Percentiles rank a stretch among this genome's conserved stretches.
phyloP scores from a whole-genome alignment of 2,888 invertebrate genomes.

The Neoitamus cyanurus region DNA sequence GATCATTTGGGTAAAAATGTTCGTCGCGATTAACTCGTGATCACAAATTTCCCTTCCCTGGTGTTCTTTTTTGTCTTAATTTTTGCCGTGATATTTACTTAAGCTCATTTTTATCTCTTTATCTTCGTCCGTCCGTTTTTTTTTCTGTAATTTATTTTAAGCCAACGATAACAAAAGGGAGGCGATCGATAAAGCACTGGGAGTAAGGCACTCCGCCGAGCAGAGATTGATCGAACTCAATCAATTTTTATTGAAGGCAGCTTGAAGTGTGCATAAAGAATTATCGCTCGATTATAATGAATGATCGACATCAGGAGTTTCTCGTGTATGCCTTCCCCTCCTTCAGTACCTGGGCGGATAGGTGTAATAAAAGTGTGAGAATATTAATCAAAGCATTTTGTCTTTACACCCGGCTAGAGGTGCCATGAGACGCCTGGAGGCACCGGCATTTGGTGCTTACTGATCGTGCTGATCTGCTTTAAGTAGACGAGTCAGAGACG shows the following conservation, averaged over 20 bases:
- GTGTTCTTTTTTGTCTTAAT: neutral
- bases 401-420: conserved; percentile 3
- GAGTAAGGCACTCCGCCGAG: neutral
- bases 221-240: conserved; percentile 39
- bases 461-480: conserved; percentile 14
- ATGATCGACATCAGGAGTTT: conserved; percentile 36
- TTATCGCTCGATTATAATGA: conserved; percentile 41
- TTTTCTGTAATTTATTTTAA: conserved; percentile 7
- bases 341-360: neutral
- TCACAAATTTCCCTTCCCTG: neutral
- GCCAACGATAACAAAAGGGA: neutral
- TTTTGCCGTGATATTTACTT: conserved; percentile 31
- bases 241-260: conserved; percentile 18
- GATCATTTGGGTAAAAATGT: conserved; percentile 11
- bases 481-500: conserved; percentile 12
- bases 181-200: conserved; percentile 21
- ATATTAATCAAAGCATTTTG: conserved; percentile 32
- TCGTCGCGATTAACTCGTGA: neutral
- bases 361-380: conserved; percentile 31
- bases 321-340: neutral
- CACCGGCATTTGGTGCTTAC: neutral
- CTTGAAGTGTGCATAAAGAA: conserved; percentile 36
- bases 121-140: neutral
- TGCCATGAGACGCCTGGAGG: neutral
- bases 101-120: neutral